Percentiles rank a stretch among this genome's conserved stretches.
These are phyloP conservation scores for Gila robusta DNA, from an alignment of 2,797 vertebrate species.

Conservation along the genomic window DNA sequence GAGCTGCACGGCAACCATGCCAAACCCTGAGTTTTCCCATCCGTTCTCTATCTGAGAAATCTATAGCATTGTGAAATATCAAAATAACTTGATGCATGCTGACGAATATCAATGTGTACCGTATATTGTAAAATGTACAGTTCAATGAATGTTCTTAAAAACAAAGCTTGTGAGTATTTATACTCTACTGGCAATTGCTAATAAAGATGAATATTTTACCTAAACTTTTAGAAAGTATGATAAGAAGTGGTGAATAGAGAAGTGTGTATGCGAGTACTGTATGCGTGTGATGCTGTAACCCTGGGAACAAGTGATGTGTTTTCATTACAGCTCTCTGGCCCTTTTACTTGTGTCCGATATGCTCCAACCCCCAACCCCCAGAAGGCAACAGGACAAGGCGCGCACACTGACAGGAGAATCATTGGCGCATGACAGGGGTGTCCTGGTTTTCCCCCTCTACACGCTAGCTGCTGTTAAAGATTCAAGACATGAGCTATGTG, in stretches of 20 bases:
- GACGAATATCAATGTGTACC: not conserved
- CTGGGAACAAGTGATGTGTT: conserved; percentile 77
- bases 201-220: not conserved
- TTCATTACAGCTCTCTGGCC: conserved; percentile 76
- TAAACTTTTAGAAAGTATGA: conserved; percentile 12
- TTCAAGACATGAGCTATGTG: conserved; percentile 56
- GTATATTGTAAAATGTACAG: not conserved
- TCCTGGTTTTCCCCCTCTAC: conserved; percentile 69
- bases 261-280: conserved; percentile 15
- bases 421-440: conserved; percentile 60
- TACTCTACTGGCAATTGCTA: not conserved
- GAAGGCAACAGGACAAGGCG: conserved; percentile 34
- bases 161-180: not conserved
- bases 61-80: not conserved
- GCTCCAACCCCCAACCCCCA: conserved; percentile 53
- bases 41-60: conserved; percentile 18
- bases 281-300: conserved; percentile 71
- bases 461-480: conserved; percentile 39
- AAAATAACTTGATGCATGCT: not conserved
- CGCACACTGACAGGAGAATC: conserved; percentile 43
- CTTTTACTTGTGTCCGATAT: conserved; percentile 70
- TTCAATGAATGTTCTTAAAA: not conserved
- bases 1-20: conserved; percentile 66
- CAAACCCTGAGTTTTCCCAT: conserved; percentile 39
- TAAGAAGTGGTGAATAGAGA: not conserved